Evolutionary conservation across 92 coral and sea anemone genomes (phyloP).

Genomic region (Palythoa caribaeorum): DNA sequence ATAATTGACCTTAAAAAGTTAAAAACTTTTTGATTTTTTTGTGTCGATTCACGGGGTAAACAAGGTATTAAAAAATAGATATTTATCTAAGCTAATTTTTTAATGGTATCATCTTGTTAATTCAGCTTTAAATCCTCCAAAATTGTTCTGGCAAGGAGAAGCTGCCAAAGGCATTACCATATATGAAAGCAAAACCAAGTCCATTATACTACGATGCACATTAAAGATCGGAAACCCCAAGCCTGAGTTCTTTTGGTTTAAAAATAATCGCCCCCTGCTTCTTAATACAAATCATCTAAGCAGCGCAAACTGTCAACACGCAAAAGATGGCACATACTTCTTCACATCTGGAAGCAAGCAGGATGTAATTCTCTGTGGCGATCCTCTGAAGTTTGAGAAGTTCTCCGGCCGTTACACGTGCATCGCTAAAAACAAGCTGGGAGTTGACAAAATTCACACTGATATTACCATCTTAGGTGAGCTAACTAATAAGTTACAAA

Average conservation of each 20-base stretch:
- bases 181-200: neutral
- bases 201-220: neutral
- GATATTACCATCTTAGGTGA: constrained; percentile 27
- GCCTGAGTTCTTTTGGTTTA: constrained; percentile 32
- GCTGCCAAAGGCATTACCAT: neutral
- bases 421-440: constrained; percentile 22
- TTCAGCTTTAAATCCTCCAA: constrained; percentile 28
- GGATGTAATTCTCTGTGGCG: constrained; percentile 25
- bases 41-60: too few species aligned
- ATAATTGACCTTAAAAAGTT: too few species aligned
- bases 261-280: neutral
- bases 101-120: neutral
- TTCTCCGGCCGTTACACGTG: constrained; percentile 41
- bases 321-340: constrained; percentile 17
- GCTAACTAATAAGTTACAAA: neutral
- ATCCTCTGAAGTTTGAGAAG: constrained; percentile 14
- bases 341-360: constrained; percentile 29
- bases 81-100: neutral
- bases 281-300: neutral
- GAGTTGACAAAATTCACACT: constrained; percentile 33
- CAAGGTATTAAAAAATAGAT: neutral
- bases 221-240: constrained; percentile 20
- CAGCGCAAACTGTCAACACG: constrained; percentile 10
- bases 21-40: too few species aligned
- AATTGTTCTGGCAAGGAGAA: constrained; percentile 25